Evolutionary conservation across 2,888 invertebrate species (phyloP).

Genomic region (Junonia oenone): DNA sequence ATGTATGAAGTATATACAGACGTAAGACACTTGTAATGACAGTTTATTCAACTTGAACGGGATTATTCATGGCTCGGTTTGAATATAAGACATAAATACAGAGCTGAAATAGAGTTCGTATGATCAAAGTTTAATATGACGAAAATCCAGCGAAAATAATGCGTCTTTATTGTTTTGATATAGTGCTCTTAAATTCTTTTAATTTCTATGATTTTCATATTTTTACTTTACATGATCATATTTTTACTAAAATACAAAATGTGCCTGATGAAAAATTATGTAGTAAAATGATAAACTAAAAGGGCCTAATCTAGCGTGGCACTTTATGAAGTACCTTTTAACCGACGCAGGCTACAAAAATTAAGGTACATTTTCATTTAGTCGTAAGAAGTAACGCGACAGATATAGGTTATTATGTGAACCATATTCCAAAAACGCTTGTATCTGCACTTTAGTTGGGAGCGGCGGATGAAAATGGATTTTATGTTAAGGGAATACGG

Average conservation of each 20-base stretch:
- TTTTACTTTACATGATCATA: no score
- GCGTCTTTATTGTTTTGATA: not conserved
- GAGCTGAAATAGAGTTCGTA: constrained; percentile 14
- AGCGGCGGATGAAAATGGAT: constrained; percentile 36
- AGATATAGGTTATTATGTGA: constrained; percentile 31
- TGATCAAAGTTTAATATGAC: constrained; percentile 11
- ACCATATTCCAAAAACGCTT: constrained; percentile 50
- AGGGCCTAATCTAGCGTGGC: not conserved
- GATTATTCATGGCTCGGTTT: constrained; percentile 34
- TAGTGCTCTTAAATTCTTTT: not conserved
- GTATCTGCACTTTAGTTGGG: constrained; percentile 45
- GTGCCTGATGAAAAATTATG: no score
- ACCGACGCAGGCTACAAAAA: constrained; percentile 17
- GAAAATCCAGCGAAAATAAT: not conserved
- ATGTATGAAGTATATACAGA: constrained; percentile 37
- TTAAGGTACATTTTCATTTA: constrained; percentile 26
- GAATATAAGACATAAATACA: constrained; percentile 23
- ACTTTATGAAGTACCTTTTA: constrained; percentile 9
- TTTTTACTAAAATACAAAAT: no score
- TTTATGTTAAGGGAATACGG: constrained; percentile 44
- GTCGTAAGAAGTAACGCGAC: constrained; percentile 19
- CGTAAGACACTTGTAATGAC: constrained; percentile 36
- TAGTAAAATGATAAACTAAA: not conserved
- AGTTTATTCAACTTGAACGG: constrained; percentile 42
- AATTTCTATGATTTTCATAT: not conserved